Evolutionary conservation across 2,797 vertebrate species (phyloP), one percentile per base, ranked within the genome.

Genomic region (Psittacula derbiana): DNA sequence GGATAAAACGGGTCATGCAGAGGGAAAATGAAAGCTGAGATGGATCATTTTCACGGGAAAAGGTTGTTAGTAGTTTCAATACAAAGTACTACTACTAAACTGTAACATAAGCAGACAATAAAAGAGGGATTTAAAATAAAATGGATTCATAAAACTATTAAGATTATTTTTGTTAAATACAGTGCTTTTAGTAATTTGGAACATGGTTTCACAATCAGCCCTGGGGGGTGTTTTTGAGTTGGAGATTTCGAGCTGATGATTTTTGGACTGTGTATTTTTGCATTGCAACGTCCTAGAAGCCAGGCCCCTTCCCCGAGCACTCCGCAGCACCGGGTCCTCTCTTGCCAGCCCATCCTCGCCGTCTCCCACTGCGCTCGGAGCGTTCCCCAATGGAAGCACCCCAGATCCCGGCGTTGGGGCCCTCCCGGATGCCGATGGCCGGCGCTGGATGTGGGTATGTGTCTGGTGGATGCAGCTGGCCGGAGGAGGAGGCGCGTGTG

Each of bases 1-100:
- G 93, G 96, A 97, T 98, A 97, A 98, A 98, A 97, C 94, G 92
- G 96, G 95, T 98, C 97, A 98, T 96, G 94, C 96, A 95, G 97
- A 98, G 96, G 97, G 96, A 97, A 96, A 97, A 96, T 97, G 87
- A 96, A 96, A 97, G 96, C 95, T 97, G 95, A 97, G 97, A 97
- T 83, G 92, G 97, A 97, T 97, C 86, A 94, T 96, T 97, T 98
- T 96, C 92, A 97, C 21, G 3, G 33, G 61, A 95, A 95, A 97
- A 97, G 80, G 94, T 85, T 95, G 96, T 97, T 97, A 97, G 96
- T 97, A 95, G 93, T 97, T 89, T 96, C 92, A 88, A 67, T 97
- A 93, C 91, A 79, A 95, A 95, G 95, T 87, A 93, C 95, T 96
- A 92, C 94, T 97, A 95, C 91, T 95, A 96, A 96, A 97, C 96